Conservation (phyloP, 2,888 invertebrate species). For the Cylindroiulus punctatus region DNA sequence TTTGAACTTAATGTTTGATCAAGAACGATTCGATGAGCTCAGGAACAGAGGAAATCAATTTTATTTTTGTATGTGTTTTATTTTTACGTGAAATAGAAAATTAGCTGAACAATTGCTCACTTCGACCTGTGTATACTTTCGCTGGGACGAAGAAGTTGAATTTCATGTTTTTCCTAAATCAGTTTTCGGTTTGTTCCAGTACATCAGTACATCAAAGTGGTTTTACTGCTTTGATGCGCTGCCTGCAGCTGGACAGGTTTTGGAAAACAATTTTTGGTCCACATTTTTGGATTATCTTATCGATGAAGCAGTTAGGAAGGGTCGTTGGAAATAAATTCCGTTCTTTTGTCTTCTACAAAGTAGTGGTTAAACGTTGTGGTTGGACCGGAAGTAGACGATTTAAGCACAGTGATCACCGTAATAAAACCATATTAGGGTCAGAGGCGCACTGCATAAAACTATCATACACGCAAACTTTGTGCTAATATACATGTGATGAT, state of each 20-base stretch:
- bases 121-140: too few relatives aligned
- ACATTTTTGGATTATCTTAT: conserved; percentile 1
- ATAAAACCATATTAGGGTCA: neutral
- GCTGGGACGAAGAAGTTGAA: neutral
- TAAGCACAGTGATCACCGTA: neutral
- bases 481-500: too few relatives aligned
- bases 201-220: too few relatives aligned
- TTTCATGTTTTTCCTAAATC: neutral
- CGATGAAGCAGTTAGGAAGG: neutral
- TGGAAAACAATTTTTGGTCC: neutral
- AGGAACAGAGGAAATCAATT: too few relatives aligned
- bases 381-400: neutral
- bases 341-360: neutral
- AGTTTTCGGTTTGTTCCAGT: too few relatives aligned
- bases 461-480: neutral
- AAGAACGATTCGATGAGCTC: too few relatives aligned
- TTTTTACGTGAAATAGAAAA: too few relatives aligned
- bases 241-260: conserved; percentile 32
- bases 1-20: too few relatives aligned
- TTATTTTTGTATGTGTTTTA: too few relatives aligned
- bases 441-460: neutral
- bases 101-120: too few relatives aligned
- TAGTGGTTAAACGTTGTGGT: neutral
- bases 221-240: neutral
- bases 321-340: neutral